phyloP scores from a whole-genome alignment of 2,888 invertebrate species.

The Oligia latruncula region DNA sequence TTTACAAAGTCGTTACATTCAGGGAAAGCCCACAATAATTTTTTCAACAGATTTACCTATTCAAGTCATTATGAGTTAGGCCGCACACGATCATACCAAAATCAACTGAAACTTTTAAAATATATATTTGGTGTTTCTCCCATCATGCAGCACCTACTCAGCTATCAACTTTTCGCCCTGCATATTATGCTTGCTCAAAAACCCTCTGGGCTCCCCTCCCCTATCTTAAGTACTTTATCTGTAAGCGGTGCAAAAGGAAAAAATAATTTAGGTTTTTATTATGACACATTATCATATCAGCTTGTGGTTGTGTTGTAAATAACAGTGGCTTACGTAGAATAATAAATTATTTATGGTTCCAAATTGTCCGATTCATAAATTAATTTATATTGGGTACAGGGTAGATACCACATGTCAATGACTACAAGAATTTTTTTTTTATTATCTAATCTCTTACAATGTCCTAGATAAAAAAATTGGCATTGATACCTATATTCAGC shows the following conservation, averaged over 20 bases:
- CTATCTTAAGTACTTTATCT: neutral
- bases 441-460: constrained; percentile 32
- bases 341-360: constrained; percentile 8
- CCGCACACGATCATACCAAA: neutral
- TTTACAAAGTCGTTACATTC: no score
- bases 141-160: neutral
- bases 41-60: no score
- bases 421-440: neutral
- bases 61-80: neutral
- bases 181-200: neutral
- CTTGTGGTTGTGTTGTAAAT: constrained; percentile 22
- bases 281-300: constrained; percentile 12
- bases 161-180: neutral
- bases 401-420: neutral
- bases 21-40: no score
- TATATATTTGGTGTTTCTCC: neutral
- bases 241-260: constrained; percentile 2
- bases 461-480: constrained; percentile 29
- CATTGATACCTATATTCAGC: constrained; percentile 20
- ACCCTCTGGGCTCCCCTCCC: neutral
- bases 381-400: constrained; percentile 1
- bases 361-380: constrained; percentile 26
- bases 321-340: constrained; percentile 4
- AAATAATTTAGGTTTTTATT: constrained; percentile 24
- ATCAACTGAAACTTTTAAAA: neutral